Conservation (phyloP, 2,797 vertebrate genomes). For the Aeoliscus strigatus region DNA sequence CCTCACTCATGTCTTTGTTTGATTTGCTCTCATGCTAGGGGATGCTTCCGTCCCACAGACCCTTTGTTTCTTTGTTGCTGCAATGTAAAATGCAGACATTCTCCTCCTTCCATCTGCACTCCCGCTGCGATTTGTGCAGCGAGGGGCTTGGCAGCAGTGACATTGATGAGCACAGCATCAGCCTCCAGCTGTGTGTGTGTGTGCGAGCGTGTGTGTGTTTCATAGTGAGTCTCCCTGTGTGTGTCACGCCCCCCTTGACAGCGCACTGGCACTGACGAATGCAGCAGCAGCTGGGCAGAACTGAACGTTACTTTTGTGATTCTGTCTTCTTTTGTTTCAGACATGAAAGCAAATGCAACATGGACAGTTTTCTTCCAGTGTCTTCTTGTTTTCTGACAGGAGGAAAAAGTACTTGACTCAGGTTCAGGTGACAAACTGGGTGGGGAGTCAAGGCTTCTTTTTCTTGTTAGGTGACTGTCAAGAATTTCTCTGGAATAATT, state of each 20-base stretch:
- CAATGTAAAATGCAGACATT: conserved; percentile 20
- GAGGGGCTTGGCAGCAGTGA: conserved; percentile 45
- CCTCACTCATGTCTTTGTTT: no score
- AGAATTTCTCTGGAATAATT: no score
- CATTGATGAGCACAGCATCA: conserved; percentile 62
- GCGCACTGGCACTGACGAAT: conserved; percentile 49
- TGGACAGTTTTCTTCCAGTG: no score
- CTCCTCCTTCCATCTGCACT: conserved; percentile 35
- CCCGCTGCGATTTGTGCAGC: conserved; percentile 56
- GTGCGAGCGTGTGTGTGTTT: conserved; percentile 27
- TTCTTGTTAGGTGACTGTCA: conserved; percentile 28
- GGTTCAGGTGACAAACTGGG: no score
- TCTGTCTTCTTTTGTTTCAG: conserved; percentile 12
- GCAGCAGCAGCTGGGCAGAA: conserved; percentile 45
- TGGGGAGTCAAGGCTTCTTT: conserved; percentile 27
- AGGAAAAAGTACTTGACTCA: no score
- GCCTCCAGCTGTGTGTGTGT: conserved; percentile 40
- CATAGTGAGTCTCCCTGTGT: conserved; percentile 32
- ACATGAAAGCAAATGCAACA: conserved; percentile 32
- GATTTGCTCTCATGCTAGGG: no score
- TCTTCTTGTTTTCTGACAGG: no score
- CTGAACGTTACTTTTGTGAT: conserved; percentile 32
- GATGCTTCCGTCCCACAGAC: conserved; percentile 38
- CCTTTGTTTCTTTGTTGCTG: conserved; percentile 34
- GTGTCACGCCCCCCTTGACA: conserved; percentile 53